A percentile compares a stretch with the other conserved stretches of the same genome.
Evolutionary conservation across 2,113 vertebrate genomes (phyloP).

Genomic region (Silurus glanis): DNA sequence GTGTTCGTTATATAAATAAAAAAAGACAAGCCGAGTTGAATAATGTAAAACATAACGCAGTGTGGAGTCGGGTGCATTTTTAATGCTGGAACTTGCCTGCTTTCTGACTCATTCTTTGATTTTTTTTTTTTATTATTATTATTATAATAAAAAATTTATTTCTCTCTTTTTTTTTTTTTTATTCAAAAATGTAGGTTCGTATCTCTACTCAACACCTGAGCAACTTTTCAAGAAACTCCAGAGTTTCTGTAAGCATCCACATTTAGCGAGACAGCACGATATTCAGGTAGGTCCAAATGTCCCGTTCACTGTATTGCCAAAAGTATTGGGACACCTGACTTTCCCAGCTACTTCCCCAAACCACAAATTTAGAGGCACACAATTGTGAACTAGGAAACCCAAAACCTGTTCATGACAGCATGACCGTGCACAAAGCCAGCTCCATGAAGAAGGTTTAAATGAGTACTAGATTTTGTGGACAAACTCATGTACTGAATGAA

Average conservation of each 20-base stretch:
- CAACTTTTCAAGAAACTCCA: slow-evolving; percentile 90
- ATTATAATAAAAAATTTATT: slow-evolving; percentile 84
- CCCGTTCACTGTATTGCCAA: no score
- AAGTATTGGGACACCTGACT: no score
- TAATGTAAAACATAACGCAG: slow-evolving; percentile 88
- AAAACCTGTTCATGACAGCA: no score
- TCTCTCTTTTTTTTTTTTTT: slow-evolving; percentile 52
- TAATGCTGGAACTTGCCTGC: slow-evolving; percentile 89
- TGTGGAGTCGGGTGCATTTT: slow-evolving; percentile 90
- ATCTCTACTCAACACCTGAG: slow-evolving; percentile 96
- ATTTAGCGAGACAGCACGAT: slow-evolving; percentile 80
- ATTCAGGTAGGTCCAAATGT: slow-evolving; percentile 77
- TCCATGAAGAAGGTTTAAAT: no score
- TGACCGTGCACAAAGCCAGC: no score
- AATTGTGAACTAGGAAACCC: no score
- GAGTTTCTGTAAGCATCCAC: slow-evolving; percentile 86
- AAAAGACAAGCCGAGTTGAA: slow-evolving; percentile 86
- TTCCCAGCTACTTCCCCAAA: no score
- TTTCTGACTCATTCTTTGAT: slow-evolving; percentile 87
- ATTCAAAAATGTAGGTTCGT: slow-evolving; percentile 73
- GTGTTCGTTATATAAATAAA: slow-evolving; percentile 53
- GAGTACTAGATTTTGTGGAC: no score
- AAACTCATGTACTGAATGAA: no score
- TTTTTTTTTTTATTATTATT: slow-evolving; percentile 77
- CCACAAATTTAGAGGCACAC: no score